These are phyloP conservation scores for Paralvinella palmiformis DNA, from an alignment of 1,140 invertebrate species.

Conservation along the genomic window DNA sequence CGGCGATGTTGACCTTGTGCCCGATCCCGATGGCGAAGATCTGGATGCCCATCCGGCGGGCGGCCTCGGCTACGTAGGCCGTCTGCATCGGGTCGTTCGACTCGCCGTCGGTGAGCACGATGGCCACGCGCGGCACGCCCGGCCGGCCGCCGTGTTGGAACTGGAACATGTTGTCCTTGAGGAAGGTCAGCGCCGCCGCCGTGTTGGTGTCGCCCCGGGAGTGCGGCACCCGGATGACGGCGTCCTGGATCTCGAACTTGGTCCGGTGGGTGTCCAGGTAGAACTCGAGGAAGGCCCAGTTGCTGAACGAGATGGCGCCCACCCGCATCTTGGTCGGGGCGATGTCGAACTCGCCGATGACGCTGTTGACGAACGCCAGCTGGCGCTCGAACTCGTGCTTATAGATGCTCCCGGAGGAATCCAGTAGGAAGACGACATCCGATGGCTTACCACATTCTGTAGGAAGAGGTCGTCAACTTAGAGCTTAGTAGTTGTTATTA, in stretches of 20 bases:
- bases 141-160: constrained; percentile 4
- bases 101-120: constrained; percentile 18
- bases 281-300: constrained; percentile 15
- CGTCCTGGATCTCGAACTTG: background rate
- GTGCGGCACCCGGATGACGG: background rate
- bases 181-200: constrained; percentile 8
- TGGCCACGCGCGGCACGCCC: constrained; percentile 11
- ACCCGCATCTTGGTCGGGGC: background rate
- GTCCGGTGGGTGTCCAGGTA: constrained; percentile 2
- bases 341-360: constrained; percentile 30
- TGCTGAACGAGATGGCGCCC: constrained; percentile 15
- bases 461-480: no score
- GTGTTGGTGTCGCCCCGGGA: constrained; percentile 15
- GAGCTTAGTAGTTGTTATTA: no score
- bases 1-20: background rate
- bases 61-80: constrained; percentile 3
- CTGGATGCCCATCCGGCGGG: constrained; percentile 6
- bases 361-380: constrained; percentile 31
- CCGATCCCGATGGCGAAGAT: constrained; percentile 14
- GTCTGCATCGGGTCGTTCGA: constrained; percentile 14
- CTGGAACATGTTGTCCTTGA: constrained; percentile 5
- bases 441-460: constrained; percentile 38
- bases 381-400: constrained; percentile 30
- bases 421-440: constrained; percentile 38
- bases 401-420: constrained; percentile 38